Conservation (phyloP, 2,113 vertebrate genomes). For the Petrocephalus zakoni region DNA sequence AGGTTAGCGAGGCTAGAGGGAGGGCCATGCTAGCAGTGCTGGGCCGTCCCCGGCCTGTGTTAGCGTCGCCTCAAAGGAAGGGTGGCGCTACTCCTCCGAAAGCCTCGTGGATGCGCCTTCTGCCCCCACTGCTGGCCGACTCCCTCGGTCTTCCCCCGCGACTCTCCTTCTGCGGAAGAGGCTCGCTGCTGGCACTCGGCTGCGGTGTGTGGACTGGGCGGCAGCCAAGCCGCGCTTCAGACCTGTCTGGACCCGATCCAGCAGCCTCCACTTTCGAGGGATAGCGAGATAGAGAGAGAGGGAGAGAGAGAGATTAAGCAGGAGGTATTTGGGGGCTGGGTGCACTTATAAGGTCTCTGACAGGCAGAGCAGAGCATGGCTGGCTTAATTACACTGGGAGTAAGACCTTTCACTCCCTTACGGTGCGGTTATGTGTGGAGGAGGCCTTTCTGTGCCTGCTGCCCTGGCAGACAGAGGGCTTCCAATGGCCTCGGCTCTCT, state of each 20-base stretch:
- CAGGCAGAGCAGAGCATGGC: background rate
- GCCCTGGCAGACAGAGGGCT: background rate
- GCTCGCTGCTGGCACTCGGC: background rate
- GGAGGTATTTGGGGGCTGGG: background rate
- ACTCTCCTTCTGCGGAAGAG: background rate
- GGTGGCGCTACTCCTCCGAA: background rate
- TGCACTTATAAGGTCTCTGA: background rate
- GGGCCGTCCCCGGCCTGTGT: background rate
- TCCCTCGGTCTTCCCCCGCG: background rate
- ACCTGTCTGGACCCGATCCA: conserved; percentile 2
- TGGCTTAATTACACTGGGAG: background rate
- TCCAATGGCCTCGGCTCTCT: background rate
- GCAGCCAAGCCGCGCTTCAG: background rate
- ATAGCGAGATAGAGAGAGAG: background rate
- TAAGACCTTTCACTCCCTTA: background rate
- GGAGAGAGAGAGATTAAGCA: background rate
- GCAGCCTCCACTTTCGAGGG: background rate
- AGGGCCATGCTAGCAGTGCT: background rate
- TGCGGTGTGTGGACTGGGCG: background rate
- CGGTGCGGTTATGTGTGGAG: background rate
- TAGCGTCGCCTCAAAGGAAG: background rate
- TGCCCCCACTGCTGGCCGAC: background rate
- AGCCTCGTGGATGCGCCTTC: background rate
- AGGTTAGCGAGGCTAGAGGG: background rate
- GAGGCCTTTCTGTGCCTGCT: background rate